Conservation (phyloP, 1,140 invertebrate species). For the Liolophura sinensis region DNA sequence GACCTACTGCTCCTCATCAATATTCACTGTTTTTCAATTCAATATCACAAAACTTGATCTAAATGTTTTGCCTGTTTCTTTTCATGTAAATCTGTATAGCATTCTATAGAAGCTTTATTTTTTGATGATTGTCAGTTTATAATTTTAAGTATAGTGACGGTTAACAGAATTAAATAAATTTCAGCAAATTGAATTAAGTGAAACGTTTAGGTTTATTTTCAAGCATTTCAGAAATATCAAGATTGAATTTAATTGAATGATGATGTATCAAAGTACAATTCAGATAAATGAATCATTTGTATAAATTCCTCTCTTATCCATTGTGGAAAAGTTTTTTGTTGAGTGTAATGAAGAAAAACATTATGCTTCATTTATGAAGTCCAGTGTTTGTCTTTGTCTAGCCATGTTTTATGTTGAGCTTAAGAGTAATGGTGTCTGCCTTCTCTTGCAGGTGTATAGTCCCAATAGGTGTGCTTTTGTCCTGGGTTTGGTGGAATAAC, state of each 20-base stretch:
- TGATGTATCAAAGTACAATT: no score
- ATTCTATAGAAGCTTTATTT: no score
- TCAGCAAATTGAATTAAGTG: no score
- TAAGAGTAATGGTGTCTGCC: background rate
- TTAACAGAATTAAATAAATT: no score
- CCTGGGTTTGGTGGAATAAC: constrained; percentile 61
- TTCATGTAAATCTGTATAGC: background rate
- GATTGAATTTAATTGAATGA: no score
- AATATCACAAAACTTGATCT: background rate
- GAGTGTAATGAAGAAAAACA: background rate
- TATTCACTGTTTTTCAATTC: constrained; percentile 3
- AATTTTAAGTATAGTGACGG: no score
- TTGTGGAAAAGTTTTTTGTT: background rate
- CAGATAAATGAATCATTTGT: no score
- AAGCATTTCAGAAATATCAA: no score
- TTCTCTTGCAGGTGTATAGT: constrained; percentile 64
- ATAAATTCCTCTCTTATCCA: no score
- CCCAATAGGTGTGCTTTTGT: constrained; percentile 71
- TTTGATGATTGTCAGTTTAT: no score
- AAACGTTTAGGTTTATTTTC: no score
- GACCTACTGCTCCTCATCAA: background rate
- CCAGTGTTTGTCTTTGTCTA: background rate
- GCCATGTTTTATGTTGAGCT: background rate
- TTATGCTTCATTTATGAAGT: constrained; percentile 2
- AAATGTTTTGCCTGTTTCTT: background rate